Evolutionary conservation across 1,140 invertebrate genomes (phyloP), one percentile per base, ranked within the genome.

Genomic region (Hylaeus volcanicus): DNA sequence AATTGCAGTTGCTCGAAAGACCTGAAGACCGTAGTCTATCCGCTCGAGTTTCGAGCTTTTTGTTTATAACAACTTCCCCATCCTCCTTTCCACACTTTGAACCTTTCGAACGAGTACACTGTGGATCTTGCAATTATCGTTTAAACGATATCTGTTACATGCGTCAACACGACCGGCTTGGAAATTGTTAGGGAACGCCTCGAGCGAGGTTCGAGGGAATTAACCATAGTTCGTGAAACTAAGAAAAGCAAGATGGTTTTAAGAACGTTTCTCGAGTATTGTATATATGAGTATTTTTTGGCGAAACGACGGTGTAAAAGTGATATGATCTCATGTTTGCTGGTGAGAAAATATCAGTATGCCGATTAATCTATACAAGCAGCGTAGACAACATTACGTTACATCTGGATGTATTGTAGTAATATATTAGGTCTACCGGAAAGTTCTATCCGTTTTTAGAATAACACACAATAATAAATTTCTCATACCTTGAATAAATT

Each of bases 61-160:
- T 51, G 45, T 37, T 61, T 58, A 9, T 14, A 78, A 43, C 48
- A 63, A 58, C 55, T 60, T 60, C 65, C 8, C 15, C 15, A 48
- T 26, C 73, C 73, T 51, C 14, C 45, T 71, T 53, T 76, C 11
- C 37, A 15, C 37, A 56, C 3, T 53, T 74, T 4, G 9, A 9
- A 3, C 1, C 1, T 3, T n/a, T 26, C n/a, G 63, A 56, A 68
- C 55, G 1, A 55, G 26, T 51, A 53, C 45, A 68, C 68, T 37
- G 63, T 11, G 51, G n/a, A 37, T 76, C 51, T 37, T 8, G 53
- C 8, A 76, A 76, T 76, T 76, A 48, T 68, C 63, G 43, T 2
- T 68, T 68, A 53, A 76, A 58, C 60, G 64, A 56, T 37, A 26
- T 68, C 39, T 68, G n/a, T 68, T 76, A 48, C 39, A 51, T 51